A percentile compares a stretch with the other conserved stretches of the same genome.
phyloP scores from a whole-genome alignment of 2,113 vertebrate species.

The Sturnus vulgaris region DNA sequence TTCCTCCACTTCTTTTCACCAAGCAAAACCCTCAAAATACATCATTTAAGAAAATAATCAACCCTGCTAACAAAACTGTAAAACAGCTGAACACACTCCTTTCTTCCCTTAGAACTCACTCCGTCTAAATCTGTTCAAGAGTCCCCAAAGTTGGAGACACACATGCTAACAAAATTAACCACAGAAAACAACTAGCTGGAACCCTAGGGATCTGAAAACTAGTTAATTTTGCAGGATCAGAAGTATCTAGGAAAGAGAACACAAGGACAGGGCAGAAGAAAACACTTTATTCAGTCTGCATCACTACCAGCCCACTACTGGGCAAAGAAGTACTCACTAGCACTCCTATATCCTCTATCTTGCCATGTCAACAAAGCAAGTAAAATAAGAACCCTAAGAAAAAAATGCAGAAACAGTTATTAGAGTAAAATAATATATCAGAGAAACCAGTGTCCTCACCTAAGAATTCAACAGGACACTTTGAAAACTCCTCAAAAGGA shows the following conservation, averaged over 20 bases:
- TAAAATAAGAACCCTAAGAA: neutral
- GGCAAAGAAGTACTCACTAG: neutral
- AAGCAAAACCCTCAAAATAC: neutral
- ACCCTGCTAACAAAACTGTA: neutral
- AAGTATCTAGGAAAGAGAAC: neutral
- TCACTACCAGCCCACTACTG: neutral
- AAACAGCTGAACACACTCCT: neutral
- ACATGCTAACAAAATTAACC: neutral
- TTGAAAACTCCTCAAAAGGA: neutral
- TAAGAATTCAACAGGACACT: neutral
- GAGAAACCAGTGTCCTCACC: accelerated
- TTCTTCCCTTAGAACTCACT: neutral
- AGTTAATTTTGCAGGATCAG: neutral
- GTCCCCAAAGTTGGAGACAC: accelerated
- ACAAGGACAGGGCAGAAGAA: neutral
- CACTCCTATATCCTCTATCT: neutral
- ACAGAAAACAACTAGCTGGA: neutral
- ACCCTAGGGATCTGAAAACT: neutral
- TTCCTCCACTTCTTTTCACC: neutral
- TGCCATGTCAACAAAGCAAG: neutral
- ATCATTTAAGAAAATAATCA: neutral
- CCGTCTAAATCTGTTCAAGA: neutral
- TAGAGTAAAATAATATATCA: neutral
- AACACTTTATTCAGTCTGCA: neutral
- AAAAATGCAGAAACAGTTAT: neutral